Evolutionary conservation across 1,140 invertebrate genomes (phyloP).

Genomic region (Drosophila tani): DNA sequence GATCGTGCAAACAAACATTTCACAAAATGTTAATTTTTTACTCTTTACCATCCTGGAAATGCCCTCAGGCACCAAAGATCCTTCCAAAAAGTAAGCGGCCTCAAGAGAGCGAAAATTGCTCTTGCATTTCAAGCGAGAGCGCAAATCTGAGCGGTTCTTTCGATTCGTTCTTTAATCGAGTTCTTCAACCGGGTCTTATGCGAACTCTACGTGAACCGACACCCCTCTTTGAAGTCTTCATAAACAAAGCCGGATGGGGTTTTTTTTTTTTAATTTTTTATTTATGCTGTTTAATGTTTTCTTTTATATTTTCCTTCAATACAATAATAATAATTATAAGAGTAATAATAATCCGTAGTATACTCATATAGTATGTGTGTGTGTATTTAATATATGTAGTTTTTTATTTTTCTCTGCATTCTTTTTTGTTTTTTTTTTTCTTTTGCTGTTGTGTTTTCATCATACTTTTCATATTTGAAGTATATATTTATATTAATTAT

Average conservation of each 20-base stretch:
- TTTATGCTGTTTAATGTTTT: conserved; percentile 83
- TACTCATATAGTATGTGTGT: conserved; percentile 74
- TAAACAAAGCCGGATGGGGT: not conserved
- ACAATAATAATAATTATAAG: conserved; percentile 83
- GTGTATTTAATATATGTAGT: conserved; percentile 82
- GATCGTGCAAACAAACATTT: too few species aligned
- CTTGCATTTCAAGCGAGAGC: too few species aligned
- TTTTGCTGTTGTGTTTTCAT: conserved; percentile 44
- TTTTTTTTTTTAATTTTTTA: conserved; percentile 52
- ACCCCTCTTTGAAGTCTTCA: not conserved
- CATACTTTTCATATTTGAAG: conserved; percentile 77
- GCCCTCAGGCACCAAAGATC: too few species aligned
- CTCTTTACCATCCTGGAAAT: too few species aligned
- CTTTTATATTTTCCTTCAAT: conserved; percentile 79
- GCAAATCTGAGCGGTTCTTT: too few species aligned
- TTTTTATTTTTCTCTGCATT: conserved; percentile 49
- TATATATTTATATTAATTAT: conserved; percentile 80
- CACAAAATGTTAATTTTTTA: too few species aligned
- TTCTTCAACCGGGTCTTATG: too few species aligned
- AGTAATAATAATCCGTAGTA: conserved; percentile 78
- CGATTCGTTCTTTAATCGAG: too few species aligned
- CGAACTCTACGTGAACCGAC: too few species aligned
- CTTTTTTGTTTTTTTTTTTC: conserved; percentile 27
- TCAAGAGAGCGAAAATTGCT: too few species aligned
- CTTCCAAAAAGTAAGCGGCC: too few species aligned